Conservation (phyloP, 2,888 invertebrate species). For the Zonitis immaculata region DNA sequence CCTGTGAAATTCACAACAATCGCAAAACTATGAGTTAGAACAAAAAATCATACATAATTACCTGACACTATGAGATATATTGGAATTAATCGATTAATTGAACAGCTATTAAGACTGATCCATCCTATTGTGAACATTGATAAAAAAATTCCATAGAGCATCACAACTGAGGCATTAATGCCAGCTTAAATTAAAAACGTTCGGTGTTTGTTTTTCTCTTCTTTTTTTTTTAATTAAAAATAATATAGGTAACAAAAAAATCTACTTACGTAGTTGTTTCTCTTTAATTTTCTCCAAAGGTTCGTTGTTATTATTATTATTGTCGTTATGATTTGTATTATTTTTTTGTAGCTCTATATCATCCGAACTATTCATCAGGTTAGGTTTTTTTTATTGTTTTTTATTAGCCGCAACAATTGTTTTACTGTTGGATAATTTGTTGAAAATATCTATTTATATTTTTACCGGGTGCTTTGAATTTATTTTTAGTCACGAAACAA, state of each 20-base stretch:
- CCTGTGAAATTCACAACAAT: no score
- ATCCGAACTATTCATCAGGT: conserved; percentile 13
- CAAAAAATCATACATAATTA: no score
- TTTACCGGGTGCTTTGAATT: no score
- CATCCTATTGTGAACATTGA: conserved; percentile 41
- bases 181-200: conserved; percentile 32
- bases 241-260: not conserved
- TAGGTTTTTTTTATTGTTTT: no score
- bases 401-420: conserved; percentile 9
- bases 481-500: no score
- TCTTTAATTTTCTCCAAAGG: conserved; percentile 36
- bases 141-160: conserved; percentile 40
- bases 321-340: conserved; percentile 10
- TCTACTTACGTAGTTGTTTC: conserved; percentile 37
- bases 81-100: conserved; percentile 40
- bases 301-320: conserved; percentile 26
- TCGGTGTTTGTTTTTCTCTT: no score
- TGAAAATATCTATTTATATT: no score
- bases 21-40: no score
- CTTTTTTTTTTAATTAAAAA: no score
- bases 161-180: conserved; percentile 41
- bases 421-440: not conserved
- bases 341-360: conserved; percentile 15
- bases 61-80: conserved; percentile 44
- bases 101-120: conserved; percentile 41